Conservation (phyloP, 1,140 invertebrate species). For the Trachymyrmex septentrionalis region DNA sequence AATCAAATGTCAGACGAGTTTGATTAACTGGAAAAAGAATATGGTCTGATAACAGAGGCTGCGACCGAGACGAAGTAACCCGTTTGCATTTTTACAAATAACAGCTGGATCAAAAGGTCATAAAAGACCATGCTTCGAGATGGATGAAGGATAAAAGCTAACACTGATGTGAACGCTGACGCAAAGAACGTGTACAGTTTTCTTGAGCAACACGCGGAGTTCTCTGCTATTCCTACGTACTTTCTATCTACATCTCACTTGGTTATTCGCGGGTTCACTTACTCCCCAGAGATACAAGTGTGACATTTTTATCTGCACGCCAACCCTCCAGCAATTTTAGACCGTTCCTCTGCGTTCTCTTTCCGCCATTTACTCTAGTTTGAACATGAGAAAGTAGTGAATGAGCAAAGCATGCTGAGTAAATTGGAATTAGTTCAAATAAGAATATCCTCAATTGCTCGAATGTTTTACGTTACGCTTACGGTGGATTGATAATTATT, state of each 20-base stretch:
- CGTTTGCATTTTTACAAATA: slow-evolving; percentile 50
- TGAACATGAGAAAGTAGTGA: slow-evolving; percentile 71
- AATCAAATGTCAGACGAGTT: background rate
- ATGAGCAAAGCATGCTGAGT: slow-evolving; percentile 51
- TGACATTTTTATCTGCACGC: slow-evolving; percentile 76
- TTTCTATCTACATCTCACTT: slow-evolving; percentile 70
- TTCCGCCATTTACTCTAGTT: slow-evolving; percentile 71
- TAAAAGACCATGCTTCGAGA: slow-evolving; percentile 57
- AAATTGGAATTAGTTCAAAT: slow-evolving; percentile 65
- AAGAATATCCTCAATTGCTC: slow-evolving; percentile 33
- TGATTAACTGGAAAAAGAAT: background rate
- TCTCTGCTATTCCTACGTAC: slow-evolving; percentile 58
- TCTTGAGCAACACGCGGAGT: slow-evolving; percentile 58
- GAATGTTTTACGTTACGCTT: slow-evolving; percentile 6
- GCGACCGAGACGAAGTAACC: slow-evolving; percentile 16
- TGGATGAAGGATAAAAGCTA: slow-evolving; percentile 72
- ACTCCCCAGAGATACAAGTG: slow-evolving; percentile 75
- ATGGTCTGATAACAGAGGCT: background rate
- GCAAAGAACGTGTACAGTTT: slow-evolving; percentile 69
- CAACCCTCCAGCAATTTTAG: slow-evolving; percentile 69
- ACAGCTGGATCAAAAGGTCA: slow-evolving; percentile 25
- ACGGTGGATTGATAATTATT: slow-evolving; percentile 10
- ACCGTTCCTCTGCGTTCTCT: slow-evolving; percentile 63
- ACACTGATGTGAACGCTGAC: slow-evolving; percentile 58
- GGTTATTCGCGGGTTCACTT: slow-evolving; percentile 69